These are phyloP conservation scores for Saccopteryx bilineata DNA, from an alignment of 2,113 vertebrate genomes.

Conservation along the genomic window DNA sequence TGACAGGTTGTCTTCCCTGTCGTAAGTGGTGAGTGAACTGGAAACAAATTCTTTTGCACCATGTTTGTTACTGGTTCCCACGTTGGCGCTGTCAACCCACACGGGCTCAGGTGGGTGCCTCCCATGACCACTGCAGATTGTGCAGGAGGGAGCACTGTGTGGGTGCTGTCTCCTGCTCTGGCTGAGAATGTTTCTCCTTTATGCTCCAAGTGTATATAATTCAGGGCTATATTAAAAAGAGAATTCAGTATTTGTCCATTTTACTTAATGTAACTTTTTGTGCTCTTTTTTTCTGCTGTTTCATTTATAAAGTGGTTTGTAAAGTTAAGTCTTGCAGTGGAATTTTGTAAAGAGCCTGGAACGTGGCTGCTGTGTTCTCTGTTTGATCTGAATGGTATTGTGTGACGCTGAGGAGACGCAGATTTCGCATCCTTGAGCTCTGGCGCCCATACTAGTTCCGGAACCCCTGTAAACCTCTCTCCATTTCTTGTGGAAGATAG, in stretches of 20 bases:
- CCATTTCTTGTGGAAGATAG: fast-evolving
- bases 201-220: neutral
- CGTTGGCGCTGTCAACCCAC: fast-evolving
- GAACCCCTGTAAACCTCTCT: neutral
- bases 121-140: neutral
- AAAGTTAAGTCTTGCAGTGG: neutral
- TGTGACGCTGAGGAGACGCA: neutral
- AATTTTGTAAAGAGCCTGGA: neutral
- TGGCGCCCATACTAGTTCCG: neutral
- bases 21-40: neutral
- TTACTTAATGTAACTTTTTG: neutral
- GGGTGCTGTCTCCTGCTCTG: neutral
- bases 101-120: fast-evolving
- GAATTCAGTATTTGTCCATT: neutral
- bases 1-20: neutral
- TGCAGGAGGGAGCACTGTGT: neutral
- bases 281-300: neutral
- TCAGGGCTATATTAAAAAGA: neutral
- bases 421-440: neutral
- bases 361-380: neutral
- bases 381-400: neutral
- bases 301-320: neutral
- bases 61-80: neutral
- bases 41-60: neutral
- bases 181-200: neutral